These are phyloP conservation scores for Pomacea maculata DNA, from an alignment of 1,140 invertebrate genomes.

Conservation along the genomic window DNA sequence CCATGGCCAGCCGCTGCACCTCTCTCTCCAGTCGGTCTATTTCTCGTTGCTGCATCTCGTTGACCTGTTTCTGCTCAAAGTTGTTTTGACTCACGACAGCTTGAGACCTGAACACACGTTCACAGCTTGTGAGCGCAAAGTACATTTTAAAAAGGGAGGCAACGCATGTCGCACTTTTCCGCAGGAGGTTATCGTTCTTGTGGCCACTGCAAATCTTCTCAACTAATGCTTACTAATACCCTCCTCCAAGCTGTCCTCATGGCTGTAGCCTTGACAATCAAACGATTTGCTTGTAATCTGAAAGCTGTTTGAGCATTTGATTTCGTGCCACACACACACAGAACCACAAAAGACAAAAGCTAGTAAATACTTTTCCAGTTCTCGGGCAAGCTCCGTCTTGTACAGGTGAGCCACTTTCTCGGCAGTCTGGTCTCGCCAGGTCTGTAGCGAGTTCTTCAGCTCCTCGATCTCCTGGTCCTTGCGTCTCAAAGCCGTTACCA, in stretches of 20 bases:
- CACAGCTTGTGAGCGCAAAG: neutral
- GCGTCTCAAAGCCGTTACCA: constrained; percentile 34
- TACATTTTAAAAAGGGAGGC: too few species aligned
- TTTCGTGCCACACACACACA: neutral
- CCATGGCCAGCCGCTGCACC: constrained; percentile 40
- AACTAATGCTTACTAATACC: neutral
- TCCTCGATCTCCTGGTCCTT: constrained; percentile 47
- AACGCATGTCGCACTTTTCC: too few species aligned
- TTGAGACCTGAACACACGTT: constrained; percentile 23
- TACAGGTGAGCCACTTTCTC: constrained; percentile 34
- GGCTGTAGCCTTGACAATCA: neutral
- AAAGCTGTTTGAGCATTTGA: too few species aligned
- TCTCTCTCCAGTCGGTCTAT: constrained; percentile 49
- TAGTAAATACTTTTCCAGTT: constrained; percentile 43
- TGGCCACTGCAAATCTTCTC: too few species aligned
- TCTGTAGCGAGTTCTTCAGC: constrained; percentile 36
- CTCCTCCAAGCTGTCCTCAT: neutral
- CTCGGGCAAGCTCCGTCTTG: constrained; percentile 26
- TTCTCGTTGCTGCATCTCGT: constrained; percentile 46
- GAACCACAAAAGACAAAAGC: constrained; percentile 11
- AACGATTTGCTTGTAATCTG: neutral
- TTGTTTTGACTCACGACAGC: constrained; percentile 22
- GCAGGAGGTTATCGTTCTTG: too few species aligned
- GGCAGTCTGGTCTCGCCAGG: constrained; percentile 33
- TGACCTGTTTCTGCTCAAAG: constrained; percentile 28